Conservation (phyloP, 2,113 vertebrate species). For the Dicaeum eximium region DNA sequence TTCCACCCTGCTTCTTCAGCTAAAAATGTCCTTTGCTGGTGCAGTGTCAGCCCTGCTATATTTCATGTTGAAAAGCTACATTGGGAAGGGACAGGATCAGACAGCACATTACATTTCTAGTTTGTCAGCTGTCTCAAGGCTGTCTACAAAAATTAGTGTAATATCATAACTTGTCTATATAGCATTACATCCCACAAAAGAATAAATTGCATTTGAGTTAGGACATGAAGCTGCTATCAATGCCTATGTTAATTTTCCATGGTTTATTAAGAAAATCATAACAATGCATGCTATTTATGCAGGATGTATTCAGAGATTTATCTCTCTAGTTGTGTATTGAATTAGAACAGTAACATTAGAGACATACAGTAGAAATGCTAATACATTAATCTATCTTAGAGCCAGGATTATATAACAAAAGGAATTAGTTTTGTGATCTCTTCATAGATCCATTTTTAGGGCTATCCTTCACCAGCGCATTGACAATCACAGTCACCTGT, state of each 20-base stretch:
- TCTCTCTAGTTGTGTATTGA: slow-evolving; percentile 62
- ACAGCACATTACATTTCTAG: not conserved
- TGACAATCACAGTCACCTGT: slow-evolving; percentile 25
- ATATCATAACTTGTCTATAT: slow-evolving; percentile 10
- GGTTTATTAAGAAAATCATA: slow-evolving; percentile 66
- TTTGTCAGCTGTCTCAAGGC: slow-evolving; percentile 24
- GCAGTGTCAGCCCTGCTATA: not conserved
- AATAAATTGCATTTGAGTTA: slow-evolving; percentile 28
- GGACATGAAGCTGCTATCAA: not conserved
- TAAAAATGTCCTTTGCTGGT: not conserved
- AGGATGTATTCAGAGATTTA: slow-evolving; percentile 63
- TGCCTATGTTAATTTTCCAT: slow-evolving; percentile 58
- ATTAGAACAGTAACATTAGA: slow-evolving; percentile 64
- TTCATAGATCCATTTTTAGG: slow-evolving; percentile 22
- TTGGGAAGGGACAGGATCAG: not conserved
- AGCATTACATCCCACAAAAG: slow-evolving; percentile 14
- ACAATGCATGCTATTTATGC: slow-evolving; percentile 51
- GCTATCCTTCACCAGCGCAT: slow-evolving; percentile 43
- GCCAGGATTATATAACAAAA: slow-evolving; percentile 60
- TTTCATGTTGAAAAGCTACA: not conserved
- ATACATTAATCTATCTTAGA: slow-evolving; percentile 4
- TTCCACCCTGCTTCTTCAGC: not conserved
- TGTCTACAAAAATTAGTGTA: slow-evolving; percentile 37
- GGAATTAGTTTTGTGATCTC: slow-evolving; percentile 57
- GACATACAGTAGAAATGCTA: not conserved